Conservation (phyloP, 2,888 invertebrate genomes). For the Caenorhabditis sp. region DNA sequence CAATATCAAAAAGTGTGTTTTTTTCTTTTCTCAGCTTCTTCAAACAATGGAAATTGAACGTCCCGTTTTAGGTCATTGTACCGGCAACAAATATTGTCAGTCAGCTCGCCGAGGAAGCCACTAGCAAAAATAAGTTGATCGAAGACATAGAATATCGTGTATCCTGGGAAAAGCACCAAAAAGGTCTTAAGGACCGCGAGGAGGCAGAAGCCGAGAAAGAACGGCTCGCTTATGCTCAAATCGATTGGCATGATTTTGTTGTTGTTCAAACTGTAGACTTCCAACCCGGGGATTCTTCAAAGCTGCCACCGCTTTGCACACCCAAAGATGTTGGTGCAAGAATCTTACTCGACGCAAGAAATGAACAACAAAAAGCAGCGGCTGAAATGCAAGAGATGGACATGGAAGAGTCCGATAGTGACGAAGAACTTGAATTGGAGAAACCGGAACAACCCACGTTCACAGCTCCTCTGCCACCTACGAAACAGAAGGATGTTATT, state of each 20-base stretch:
- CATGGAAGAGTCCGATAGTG: slow-evolving; percentile 81
- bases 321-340: slow-evolving; percentile 86
- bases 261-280: slow-evolving; percentile 99
- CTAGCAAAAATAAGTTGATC: slow-evolving; percentile 71
- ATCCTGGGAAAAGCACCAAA: slow-evolving; percentile 97
- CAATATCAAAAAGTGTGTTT: slow-evolving; percentile 93
- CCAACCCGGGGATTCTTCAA: slow-evolving; percentile 93
- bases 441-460: slow-evolving; percentile 50
- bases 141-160: slow-evolving; percentile 88
- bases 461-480: slow-evolving; percentile 86
- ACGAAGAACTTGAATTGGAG: slow-evolving; percentile 66
- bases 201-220: slow-evolving; percentile 95
- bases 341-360: slow-evolving; percentile 84
- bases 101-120: slow-evolving; percentile 75
- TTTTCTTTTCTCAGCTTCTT: neutral
- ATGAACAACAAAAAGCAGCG: slow-evolving; percentile 76
- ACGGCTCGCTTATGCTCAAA: slow-evolving; percentile 92
- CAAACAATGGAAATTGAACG: too few relatives aligned
- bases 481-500: slow-evolving; percentile 71
- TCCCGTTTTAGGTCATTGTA: slow-evolving; percentile 87
- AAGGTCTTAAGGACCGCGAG: slow-evolving; percentile 93
- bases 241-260: slow-evolving; percentile 99
- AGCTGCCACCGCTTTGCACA: slow-evolving; percentile 85
- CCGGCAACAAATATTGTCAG: slow-evolving; percentile 88
- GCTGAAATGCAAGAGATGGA: slow-evolving; percentile 81